A percentile compares a stretch with the other conserved stretches of the same genome.
Conservation (phyloP, 2,888 invertebrate species). For the Tyria jacobaeae region DNA sequence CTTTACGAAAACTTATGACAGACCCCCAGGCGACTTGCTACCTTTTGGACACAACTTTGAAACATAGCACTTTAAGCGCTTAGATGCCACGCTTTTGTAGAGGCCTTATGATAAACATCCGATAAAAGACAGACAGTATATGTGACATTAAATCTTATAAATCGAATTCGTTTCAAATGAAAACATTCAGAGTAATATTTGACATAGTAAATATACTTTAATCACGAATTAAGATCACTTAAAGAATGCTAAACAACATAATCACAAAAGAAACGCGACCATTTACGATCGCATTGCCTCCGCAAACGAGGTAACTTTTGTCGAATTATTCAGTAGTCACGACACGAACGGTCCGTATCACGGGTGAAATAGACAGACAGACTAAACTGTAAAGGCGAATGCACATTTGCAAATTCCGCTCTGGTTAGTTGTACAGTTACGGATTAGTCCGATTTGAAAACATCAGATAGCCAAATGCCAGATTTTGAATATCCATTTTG, state of each 20-base stretch:
- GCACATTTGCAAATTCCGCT: background rate
- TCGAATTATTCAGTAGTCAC: constrained; percentile 53
- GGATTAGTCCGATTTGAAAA: background rate
- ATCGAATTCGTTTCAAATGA: background rate
- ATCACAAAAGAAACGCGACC: constrained; percentile 45
- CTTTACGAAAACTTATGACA: no score
- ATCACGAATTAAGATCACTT: constrained; percentile 3
- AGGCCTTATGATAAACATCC: no score
- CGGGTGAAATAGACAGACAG: constrained; percentile 54
- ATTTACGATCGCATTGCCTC: constrained; percentile 54
- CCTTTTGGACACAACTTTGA: background rate
- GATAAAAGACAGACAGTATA: background rate
- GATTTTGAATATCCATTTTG: background rate
- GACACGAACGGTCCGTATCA: constrained; percentile 57
- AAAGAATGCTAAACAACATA: constrained; percentile 27
- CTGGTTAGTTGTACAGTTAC: background rate
- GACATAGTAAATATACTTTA: background rate
- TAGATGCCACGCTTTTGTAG: no score
- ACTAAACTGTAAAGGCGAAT: constrained; percentile 32
- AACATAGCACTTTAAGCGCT: no score
- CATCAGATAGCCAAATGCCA: background rate
- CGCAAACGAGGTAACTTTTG: constrained; percentile 53
- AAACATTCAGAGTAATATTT: background rate
- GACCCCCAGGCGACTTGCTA: no score
- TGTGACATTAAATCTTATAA: background rate